Evolutionary conservation across 1,140 invertebrate genomes (phyloP), one percentile per base, ranked within the genome.

Genomic region (Idris sp.): DNA sequence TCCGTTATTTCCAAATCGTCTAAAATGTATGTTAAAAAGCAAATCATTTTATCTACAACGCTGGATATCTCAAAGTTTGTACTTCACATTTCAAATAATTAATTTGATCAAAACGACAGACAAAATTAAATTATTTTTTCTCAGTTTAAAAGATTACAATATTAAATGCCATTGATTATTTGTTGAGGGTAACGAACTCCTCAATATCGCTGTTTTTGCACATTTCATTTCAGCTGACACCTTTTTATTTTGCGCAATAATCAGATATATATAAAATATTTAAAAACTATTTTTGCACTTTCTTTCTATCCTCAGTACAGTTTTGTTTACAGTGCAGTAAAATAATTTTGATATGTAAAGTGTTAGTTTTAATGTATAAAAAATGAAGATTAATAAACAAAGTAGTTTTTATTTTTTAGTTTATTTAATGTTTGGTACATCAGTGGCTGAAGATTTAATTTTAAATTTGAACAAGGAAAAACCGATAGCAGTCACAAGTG

Each of bases 401-500:
- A 8, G n/a, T 10, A 9, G 8, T 10, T 6, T 7, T 4, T 36
- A 51, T 25, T 36, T 64, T 28, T 38, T 68, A 8, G 28, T 71
- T 58, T 44, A 31, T 25, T 67, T 61, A 7, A 43, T 30, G 1
- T 59, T 68, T 43, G 69, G 22, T 6, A 5, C 25, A 7, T 53
- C 54, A 26, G 13, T 25, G 10, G 74, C 64, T 6, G 77, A 84
- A 16, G 75, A 84, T 40, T 31, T 83, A 9, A 64, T 75, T 18
- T 38, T 88, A 4, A 80, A 79, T 14, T 35, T 88, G 7, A 75
- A 84, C 19, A 43, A 74, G 6, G 88, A 88, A 9, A 86, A 85
- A 7, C 84, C 87, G n/a, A 64, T 89, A 4, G 86, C 90, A 31
- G 53, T 87, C 26, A 88, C 90, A 0, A 89, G 89, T 69, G 88